Conservation (phyloP, 2,797 vertebrate genomes). For the Smutsia temminckii region DNA sequence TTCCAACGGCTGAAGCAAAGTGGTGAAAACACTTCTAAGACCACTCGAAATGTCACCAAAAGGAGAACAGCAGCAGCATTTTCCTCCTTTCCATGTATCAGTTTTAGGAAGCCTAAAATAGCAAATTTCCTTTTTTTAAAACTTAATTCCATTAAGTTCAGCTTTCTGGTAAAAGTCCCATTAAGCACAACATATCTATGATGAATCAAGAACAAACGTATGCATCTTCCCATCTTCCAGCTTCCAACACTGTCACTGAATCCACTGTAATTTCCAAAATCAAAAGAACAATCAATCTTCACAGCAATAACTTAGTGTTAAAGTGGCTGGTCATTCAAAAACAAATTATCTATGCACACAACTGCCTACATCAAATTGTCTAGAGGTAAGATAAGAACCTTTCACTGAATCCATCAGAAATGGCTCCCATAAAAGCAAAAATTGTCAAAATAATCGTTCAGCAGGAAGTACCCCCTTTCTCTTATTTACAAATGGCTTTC, state of each 20-base stretch:
- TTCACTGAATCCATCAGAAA: not conserved
- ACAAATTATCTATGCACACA: not conserved
- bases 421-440: not conserved
- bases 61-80: not conserved
- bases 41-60: not conserved
- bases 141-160: conserved; percentile 17
- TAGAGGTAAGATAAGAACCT: not conserved
- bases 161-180: not conserved
- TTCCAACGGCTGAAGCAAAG: not conserved
- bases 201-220: not conserved
- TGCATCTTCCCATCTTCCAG: not conserved
- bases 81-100: not conserved
- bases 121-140: not conserved
- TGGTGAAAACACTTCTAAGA: conserved; percentile 2
- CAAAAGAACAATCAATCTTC: not conserved
- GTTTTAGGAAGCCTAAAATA: not conserved
- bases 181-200: not conserved
- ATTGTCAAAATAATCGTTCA: not conserved
- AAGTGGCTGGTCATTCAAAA: not conserved
- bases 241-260: conserved; percentile 18
- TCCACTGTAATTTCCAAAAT: not conserved
- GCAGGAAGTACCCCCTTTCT: not conserved
- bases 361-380: not conserved
- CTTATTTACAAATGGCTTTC: conserved; percentile 19
- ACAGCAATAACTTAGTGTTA: not conserved